Evolutionary conservation across 2,888 invertebrate species (phyloP), one percentile per base, ranked within the genome.

Genomic region (Portevinia maculata): DNA sequence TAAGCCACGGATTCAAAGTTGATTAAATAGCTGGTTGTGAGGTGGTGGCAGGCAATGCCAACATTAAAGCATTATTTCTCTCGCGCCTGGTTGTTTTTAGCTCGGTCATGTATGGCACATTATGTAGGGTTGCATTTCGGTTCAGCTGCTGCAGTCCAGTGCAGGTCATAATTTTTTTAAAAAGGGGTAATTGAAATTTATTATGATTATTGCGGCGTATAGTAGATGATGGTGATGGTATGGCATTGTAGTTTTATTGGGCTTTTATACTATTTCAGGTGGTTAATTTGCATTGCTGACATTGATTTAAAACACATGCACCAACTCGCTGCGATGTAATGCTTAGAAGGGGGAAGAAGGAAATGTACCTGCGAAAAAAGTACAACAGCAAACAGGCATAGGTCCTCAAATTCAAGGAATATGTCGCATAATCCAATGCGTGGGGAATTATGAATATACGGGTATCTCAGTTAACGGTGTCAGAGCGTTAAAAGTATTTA

Each of bases 121-220:
- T 7, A 59, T 44, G 46, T 37, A 73, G 73, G 73, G 73, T 60
- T 64, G 62, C 46, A 64, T 50, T 28, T 48, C 19, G 21, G 11
- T 32, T 30, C 32, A 50, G 44, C 34, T 59, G 30, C 37, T 62
- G 60, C 37, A 76, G 46, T 37, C 53, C 65, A 65, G 28, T 41
- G 17, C 57, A 53, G 78, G 67, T 75, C 75, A 85, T 85, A 83
- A 85, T 71, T 86, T 79, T 84, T 84, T 81, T 67, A 84, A 86
- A 87, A 86, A 86, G 86, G 86, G 86, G 86, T 89, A 89, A 89
- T 89, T 89, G 89, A 89, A 88, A 89, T 89, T 89, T 89, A 89
- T 89, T 89, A 87, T 88, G 88, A 89, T 88, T 89, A 88, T 88
- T 88, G 88, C 87, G 85, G 85, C 79, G 85, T 79, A 84, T 53